Evolutionary conservation across 2,797 vertebrate species (phyloP), one percentile per base, ranked within the genome.

Genomic region (Gobionotothen gibberifrons): DNA sequence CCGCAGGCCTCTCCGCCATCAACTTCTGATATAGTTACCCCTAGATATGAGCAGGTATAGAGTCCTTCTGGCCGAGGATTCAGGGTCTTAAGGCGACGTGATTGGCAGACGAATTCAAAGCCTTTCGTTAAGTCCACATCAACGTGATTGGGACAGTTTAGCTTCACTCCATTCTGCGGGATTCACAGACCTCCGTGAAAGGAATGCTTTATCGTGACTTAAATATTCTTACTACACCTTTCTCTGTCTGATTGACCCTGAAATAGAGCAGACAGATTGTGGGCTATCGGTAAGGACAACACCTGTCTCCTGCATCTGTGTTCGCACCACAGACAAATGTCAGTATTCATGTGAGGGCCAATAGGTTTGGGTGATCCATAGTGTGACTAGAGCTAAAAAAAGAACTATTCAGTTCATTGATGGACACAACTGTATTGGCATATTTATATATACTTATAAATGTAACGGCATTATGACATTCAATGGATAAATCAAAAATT

Each of bases 71-170:
- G 49, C 72, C 21, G 62, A 82, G 76, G 86, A 89, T 91, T 89
- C 68, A 42, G 70, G 75, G 87, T 88, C 79, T 92, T 90, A 91
- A 89, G 77, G 72, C 12, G 1, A 1, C 44, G 40, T 89, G 92
- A 94, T 90, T 93, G 92, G 85, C 89, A 92, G 90, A 84, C 1
- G 19, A 81, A 86, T 85, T 86, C 85, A 88, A 91, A 92, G 88
- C 83, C 7, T 13, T 83, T 90, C 84, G 88, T 92, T 92, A 90
- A 89, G 80, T 84, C 81, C 78, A 83, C 78, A 83, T 87, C 76
- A 82, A 21, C 36, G 56, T 61, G 75, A 87, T 78, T 83, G 82
- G 62, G 72, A 78, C 81, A 86, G 78, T 75, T 83, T 82, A 82
- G 83, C 79, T 78, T 74, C 46, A 29, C 70, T 87, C 73, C 46